Evolutionary conservation across 30 jellyfish, hydroid and myxozoan genomes (phyloP), one percentile per base, ranked within the genome.

Genomic region (Phacellophora camtschatica): DNA sequence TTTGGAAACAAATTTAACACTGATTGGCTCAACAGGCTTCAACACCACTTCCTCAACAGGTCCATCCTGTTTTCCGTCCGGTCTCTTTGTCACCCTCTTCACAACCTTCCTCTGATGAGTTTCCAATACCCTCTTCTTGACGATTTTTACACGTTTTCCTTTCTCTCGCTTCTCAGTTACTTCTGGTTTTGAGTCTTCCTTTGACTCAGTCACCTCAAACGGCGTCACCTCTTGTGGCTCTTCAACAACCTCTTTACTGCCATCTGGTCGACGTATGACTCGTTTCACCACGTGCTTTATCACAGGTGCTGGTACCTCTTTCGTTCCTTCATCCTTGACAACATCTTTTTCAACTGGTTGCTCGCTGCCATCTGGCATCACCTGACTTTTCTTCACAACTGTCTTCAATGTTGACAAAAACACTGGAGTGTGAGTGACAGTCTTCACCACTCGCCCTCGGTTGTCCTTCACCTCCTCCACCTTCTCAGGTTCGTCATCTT

Each of bases 351-450:
- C 95, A 11, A 69, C 65, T 5, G 85, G 95, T 85, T 71, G 74
- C 83, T 87, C 95, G 15, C 73, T 64, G 53, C 96, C 96, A 43
- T 78, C 86, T 19, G 96, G 95, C 76, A 69, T 41, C 90, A 87
- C 72, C 50, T 68, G 95, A 35, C 85, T 39, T 58, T 69, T 63
- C 62, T 82, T 51, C 34, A 77, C 80, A 28, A 79, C 80, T 42
- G 82, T 87, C 42, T 48, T 87, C 89, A 43, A 78, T 54, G 77
- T 77, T 28, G 84, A 49, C 82, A 87, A 50, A 68, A 77, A 62
- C 72, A 87, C 88, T 16, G 95, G 83, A 56, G 85, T 78, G 5
- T 82, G 41, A 15, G 85, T 91, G 12, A 79, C 89, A 39, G 74
- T 53, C 62, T 80, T 75, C n/a, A 69, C 58, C 58, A 75, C 88